Evolutionary conservation across 2,888 invertebrate genomes (phyloP), one percentile per base, ranked within the genome.

Genomic region (Phrixothrix hirtus): DNA sequence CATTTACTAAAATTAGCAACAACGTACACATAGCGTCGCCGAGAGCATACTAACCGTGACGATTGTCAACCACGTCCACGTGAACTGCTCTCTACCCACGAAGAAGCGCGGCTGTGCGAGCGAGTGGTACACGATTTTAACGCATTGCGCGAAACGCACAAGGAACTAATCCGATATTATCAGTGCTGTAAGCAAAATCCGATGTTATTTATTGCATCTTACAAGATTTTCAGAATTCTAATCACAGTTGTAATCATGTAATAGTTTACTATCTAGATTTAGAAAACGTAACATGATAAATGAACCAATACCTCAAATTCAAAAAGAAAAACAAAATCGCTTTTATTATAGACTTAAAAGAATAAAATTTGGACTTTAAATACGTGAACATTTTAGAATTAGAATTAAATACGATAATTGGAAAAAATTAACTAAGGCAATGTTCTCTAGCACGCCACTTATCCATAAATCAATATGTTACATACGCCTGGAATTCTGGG

Each of bases 21-120:
- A 5, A 38, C 46, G 32, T 36, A 31, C 45, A 42, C 55, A 44
- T 44, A 55, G 63, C 49, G 59, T 67, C 65, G 61, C 57, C 54
- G 61, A 41, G 44, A 32, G 48, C 47, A 46, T 35, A 54, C 43
- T 31, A 30, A 77, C 78, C 74, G 76, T 78, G 76, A 78, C 78
- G 76, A 78, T 75, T 79, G 79, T 77, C 79, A 81, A 80, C 81
- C 79, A 80, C 79, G 79, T 81, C 81, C 79, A 82, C 80, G 79
- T 79, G 81, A 78, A 82, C 78, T 79, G 44, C 78, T 79, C 49
- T 50, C 55, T 45, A n/a, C n/a, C n/a, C n/a, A 55, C 26, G 41
- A 80, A 81, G 37, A 80, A 81, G 79, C 81, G 81, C 81, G 82
- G 79, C 78, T 79, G 82, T 77, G 82, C 81, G 69, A 74, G 82